A percentile compares a stretch with the other conserved stretches of the same genome.
Evolutionary conservation across 2,113 vertebrate genomes (phyloP).

Genomic region (Zeus faber): DNA sequence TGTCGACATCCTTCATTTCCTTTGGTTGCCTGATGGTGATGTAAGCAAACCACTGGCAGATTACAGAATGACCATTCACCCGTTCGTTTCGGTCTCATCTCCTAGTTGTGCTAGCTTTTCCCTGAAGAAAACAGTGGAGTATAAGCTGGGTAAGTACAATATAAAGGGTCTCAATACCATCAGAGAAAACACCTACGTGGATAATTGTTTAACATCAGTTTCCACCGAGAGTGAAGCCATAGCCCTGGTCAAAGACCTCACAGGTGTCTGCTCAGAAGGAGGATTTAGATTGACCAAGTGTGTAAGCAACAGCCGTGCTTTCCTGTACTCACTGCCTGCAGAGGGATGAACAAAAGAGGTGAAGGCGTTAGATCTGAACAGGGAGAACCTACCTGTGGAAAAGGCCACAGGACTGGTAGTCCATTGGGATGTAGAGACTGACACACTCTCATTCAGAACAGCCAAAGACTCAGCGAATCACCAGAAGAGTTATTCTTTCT

Average conservation of each 20-base stretch:
- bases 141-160: background rate
- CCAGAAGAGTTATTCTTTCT: background rate
- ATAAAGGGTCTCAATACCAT: background rate
- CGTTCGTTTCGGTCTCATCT: background rate
- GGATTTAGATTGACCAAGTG: constrained; percentile 4
- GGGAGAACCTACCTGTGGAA: constrained; percentile 1
- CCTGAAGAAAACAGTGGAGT: background rate
- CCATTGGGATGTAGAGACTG: background rate
- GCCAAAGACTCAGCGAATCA: background rate
- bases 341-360: background rate
- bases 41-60: background rate
- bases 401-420: background rate
- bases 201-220: constrained; percentile 10
- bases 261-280: background rate
- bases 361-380: background rate
- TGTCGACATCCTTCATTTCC: background rate
- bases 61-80: constrained; percentile 1
- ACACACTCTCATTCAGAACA: background rate
- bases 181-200: constrained; percentile 5
- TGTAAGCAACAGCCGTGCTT: constrained; percentile 6
- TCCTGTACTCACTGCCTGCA: background rate
- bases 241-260: background rate
- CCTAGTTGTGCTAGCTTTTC: constrained; percentile 14
- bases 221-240: background rate
- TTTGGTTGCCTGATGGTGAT: constrained; percentile 9